Base-by-base conservation (phyloP, 2,113 vertebrate genomes). In the Asarcornis scutulata region DNA sequence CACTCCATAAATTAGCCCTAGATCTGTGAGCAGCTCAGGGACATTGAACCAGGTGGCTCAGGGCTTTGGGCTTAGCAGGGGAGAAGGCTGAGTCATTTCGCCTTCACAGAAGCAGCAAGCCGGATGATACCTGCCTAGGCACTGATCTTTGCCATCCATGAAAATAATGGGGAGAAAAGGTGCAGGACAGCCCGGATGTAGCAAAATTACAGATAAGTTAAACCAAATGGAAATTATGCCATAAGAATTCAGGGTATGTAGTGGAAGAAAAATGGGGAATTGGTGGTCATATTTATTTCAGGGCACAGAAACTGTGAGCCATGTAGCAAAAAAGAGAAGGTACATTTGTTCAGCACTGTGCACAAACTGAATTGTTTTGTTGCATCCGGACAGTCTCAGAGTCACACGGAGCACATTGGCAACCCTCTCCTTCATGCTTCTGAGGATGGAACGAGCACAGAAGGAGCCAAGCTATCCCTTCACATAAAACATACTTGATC, bases 401-500 rank as follows among this genome's bases (percentile, higher is more conserved):
- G 40, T 25, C 34, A 88, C 38, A 10, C 48, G 20, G 72, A 85
- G 58, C 48, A 38, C 6, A 13, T 2, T 17, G 55, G 34, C 27
- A 68, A 38, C 1, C 1, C 0, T 0, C 3, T 79, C 25, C 31
- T 22, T 63, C 3, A 5, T 6, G 56, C 18, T 81, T 75, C 84
- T 63, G 25, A n/a, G n/a, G 9, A 17, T 44, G 44, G 32, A 85
- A 56, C 5, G 13, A 91, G 40, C 73, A 50, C 3, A 88, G 53
- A 56, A 60, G 17, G 25, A 69, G 77, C 17, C n/a, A 23, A 69
- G 21, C 11, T 50, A 75, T 44, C n/a, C 16, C 66, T 75, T 78
- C 21, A 52, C 29, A 58, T 27, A 78, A 4, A 15, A 81, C 18
- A 56, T 7, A 73, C 22, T 20, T 69, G 36, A 92, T 32, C 38